phyloP scores from a whole-genome alignment of 2,888 invertebrate genomes.

The Euclidia mi region DNA sequence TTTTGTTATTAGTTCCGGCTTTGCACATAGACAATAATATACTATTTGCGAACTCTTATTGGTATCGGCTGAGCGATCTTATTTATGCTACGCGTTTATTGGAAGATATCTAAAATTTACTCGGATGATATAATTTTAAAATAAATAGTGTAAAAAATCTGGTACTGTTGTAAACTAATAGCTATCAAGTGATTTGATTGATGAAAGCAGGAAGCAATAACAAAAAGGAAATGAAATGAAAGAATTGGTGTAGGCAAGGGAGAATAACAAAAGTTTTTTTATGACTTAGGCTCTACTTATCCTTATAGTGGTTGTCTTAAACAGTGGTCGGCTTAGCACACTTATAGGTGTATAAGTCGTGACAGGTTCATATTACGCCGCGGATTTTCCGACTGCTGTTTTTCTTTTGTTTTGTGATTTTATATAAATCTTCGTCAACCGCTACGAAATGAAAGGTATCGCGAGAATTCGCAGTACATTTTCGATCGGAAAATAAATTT shows the following conservation, averaged over 20 bases:
- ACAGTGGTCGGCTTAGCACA: slow-evolving; percentile 6
- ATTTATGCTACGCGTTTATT: slow-evolving; percentile 16
- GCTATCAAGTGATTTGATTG: slow-evolving; percentile 5
- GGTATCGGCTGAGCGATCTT: slow-evolving; percentile 38
- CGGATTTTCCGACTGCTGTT: slow-evolving; percentile 23
- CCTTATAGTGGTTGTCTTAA: slow-evolving; percentile 40
- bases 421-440: slow-evolving; percentile 28
- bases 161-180: too few relatives aligned
- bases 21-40: slow-evolving; percentile 35
- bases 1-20: slow-evolving; percentile 48
- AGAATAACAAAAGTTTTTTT: slow-evolving; percentile 38
- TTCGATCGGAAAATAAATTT: slow-evolving; percentile 61
- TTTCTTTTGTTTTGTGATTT: slow-evolving; percentile 30
- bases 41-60: slow-evolving; percentile 47
- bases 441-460: slow-evolving; percentile 31
- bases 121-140: too few relatives aligned
- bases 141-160: too few relatives aligned
- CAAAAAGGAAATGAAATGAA: slow-evolving; percentile 32
- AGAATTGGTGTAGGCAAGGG: slow-evolving; percentile 19
- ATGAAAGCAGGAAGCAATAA: slow-evolving; percentile 16
- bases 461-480: slow-evolving; percentile 41
- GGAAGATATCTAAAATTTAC: background rate
- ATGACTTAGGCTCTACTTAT: slow-evolving; percentile 28
- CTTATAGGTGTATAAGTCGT: background rate
- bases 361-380: slow-evolving; percentile 3